These are phyloP conservation scores for Hoplodrina blanda DNA, from an alignment of 2,888 invertebrate species.

Conservation along the genomic window DNA sequence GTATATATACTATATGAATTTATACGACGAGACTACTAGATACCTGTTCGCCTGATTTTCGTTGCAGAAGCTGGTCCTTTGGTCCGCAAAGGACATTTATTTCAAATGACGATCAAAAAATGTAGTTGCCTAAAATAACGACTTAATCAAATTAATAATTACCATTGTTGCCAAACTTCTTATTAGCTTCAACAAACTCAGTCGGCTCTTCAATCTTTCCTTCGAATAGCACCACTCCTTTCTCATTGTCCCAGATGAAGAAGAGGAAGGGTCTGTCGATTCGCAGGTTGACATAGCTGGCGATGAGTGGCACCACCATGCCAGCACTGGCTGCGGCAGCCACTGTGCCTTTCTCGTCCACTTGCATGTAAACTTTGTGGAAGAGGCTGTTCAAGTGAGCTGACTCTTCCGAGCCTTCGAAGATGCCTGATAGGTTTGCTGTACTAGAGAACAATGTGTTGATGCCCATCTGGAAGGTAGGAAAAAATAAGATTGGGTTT, in stretches of 20 bases:
- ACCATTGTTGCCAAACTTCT: conserved; percentile 16
- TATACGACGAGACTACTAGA: too few relatives aligned
- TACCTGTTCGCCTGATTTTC: too few relatives aligned
- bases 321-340: conserved; percentile 92
- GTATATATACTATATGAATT: not conserved
- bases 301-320: conserved; percentile 91
- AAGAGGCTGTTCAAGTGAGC: conserved; percentile 88
- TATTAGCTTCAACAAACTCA: conserved; percentile 56
- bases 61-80: too few relatives aligned
- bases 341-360: conserved; percentile 92
- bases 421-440: conserved; percentile 91
- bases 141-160: not conserved
- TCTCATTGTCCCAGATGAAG: conserved; percentile 90
- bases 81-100: too few relatives aligned
- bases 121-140: not conserved
- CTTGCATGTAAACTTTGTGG: conserved; percentile 92
- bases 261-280: conserved; percentile 92
- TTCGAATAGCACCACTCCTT: conserved; percentile 91
- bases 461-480: conserved; percentile 89
- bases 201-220: conserved; percentile 91
- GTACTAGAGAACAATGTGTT: conserved; percentile 88
- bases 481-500: not conserved
- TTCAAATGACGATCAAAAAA: too few relatives aligned
- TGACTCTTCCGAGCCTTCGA: conserved; percentile 76
- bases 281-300: conserved; percentile 86